These are phyloP conservation scores for Myotis brandtii DNA, from an alignment of 2,113 vertebrate species.

Conservation along the genomic window DNA sequence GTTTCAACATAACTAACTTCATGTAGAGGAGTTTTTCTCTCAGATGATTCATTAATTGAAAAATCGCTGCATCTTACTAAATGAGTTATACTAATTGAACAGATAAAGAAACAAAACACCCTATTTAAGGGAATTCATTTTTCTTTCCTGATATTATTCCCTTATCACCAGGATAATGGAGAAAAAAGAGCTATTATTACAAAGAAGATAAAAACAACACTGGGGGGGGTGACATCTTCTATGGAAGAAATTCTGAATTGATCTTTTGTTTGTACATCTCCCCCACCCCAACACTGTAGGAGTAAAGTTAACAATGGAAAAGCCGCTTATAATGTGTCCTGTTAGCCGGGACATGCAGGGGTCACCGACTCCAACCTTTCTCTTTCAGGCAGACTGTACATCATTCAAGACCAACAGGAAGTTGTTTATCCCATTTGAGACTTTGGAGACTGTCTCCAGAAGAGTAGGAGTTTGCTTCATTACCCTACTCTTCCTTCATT, in stretches of 20 bases:
- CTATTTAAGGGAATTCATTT: neutral
- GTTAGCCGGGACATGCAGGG: neutral
- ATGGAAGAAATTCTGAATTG: neutral
- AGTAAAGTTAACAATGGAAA: neutral
- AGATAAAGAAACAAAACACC: neutral
- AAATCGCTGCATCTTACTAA: neutral
- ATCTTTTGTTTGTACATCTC: neutral
- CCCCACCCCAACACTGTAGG: neutral
- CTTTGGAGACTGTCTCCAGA: neutral
- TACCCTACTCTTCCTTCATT: neutral
- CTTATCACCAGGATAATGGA: neutral
- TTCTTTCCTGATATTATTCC: constrained; percentile 37
- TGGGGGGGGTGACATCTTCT: neutral
- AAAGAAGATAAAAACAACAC: neutral
- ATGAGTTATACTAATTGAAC: constrained; percentile 32
- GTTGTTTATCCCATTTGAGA: neutral
- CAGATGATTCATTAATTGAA: constrained; percentile 33
- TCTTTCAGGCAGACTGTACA: neutral
- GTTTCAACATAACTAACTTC: neutral
- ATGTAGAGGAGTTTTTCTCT: neutral
- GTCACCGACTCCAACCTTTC: neutral
- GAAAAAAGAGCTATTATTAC: neutral
- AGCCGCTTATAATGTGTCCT: neutral
- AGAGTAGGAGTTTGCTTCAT: neutral
- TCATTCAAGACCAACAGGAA: neutral